Conservation (phyloP, 2,888 invertebrate genomes). For the Megamerina dolium region DNA sequence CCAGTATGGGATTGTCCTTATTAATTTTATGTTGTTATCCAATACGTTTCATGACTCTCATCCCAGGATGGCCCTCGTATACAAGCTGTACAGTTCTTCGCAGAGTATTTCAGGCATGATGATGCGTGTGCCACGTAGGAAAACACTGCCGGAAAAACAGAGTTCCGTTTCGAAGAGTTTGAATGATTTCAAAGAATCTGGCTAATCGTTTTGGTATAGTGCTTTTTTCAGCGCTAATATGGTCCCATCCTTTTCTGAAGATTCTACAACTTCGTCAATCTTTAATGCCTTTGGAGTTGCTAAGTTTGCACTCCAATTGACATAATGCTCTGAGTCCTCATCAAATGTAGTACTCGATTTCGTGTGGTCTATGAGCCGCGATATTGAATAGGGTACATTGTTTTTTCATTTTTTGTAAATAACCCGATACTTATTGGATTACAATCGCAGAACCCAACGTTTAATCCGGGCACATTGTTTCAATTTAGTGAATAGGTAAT, state of each 20-base stretch:
- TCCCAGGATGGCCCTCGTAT: not conserved
- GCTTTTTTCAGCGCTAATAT: conserved; percentile 1
- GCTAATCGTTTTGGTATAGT: not conserved
- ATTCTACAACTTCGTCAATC: not conserved
- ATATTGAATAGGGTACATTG: conserved; percentile 32
- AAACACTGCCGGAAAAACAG: conserved; percentile 1
- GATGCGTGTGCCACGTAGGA: conserved; percentile 1
- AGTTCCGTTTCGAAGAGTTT: not conserved
- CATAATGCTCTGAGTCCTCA: no score
- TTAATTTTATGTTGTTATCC: conserved; percentile 19
- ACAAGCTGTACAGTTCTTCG: conserved; percentile 2
- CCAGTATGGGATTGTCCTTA: conserved; percentile 24
- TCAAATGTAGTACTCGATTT: not conserved
- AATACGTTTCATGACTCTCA: not conserved
- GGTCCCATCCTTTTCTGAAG: not conserved
- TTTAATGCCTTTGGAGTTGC: no score
- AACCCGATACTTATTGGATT: conserved; percentile 20
- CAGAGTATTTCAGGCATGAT: conserved; percentile 1
- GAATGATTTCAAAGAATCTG: not conserved
- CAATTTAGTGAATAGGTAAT: conserved; percentile 10
- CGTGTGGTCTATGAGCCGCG: conserved; percentile 9
- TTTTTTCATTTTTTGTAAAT: conserved; percentile 18
- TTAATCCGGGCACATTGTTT: conserved; percentile 27
- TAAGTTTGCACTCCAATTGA: not conserved
- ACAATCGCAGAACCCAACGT: conserved; percentile 25